Base-by-base conservation (phyloP, 2,113 vertebrate genomes). In the Dipodomys ordii region DNA sequence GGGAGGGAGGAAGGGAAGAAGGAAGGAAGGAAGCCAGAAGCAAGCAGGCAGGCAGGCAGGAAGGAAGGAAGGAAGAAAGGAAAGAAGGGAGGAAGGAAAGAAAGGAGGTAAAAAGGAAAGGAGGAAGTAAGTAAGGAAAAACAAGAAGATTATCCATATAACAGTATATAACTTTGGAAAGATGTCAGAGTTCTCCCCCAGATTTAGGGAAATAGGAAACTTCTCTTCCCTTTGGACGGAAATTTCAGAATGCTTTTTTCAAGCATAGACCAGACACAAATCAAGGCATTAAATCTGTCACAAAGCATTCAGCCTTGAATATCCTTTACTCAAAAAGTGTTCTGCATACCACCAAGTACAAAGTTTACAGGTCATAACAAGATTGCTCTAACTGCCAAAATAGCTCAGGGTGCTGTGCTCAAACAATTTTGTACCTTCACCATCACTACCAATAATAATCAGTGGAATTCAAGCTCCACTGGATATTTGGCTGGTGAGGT, bases 331-430 rank as follows among this genome's bases (percentile, higher is more conserved):
- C 73, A 90, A 80, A 92, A 93, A 96, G 39, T 57, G 71, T 39
- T n/a, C 27, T 27, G n/a, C 53, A 71, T 79, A 92, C 77, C 25
- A 92, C 72, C 25, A 86, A 94, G 62, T 65, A 84, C 94, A 92
- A 88, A 92, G 91, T 95, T 95, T 83, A 96, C 94, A 87, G 93
- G 97, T 97, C 95, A 88, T 82, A 88, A 93, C 96, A 95, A 90
- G 96, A 92, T 91, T 88, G 64, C 82, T 85, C 49, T 77, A 57
- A 92, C 91, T 96, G 96, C 90, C 91, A 88, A 93, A 93, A 94
- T 77, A 93, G 83, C 92, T 94, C 32, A 2, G 49, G 65, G 85
- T 96, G 92, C 53, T 67, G 6, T 73, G 93, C 83, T 88, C 90
- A 77, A 86, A 79, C 88, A 86, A 46, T 91, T 95, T 96, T 87